Conservation (phyloP, 1,140 invertebrate genomes). For the Eurosta solidaginis region DNA sequence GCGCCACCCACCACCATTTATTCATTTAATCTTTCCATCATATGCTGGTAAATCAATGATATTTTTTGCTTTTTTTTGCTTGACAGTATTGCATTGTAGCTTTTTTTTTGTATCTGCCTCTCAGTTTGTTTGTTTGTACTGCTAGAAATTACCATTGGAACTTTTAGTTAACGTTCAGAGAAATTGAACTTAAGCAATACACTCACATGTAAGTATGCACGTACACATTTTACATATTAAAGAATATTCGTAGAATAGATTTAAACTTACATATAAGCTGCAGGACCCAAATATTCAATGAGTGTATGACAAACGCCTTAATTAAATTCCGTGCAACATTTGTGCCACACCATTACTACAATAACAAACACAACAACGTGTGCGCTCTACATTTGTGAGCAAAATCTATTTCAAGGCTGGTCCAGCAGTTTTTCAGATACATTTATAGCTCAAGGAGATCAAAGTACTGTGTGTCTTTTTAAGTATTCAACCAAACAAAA, state of each 20-base stretch:
- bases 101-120: not conserved
- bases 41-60: not conserved
- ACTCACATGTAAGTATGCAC: not conserved
- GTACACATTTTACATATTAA: not conserved
- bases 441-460: not conserved
- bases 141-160: constrained; percentile 1
- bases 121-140: not conserved
- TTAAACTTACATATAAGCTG: too few species aligned
- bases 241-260: too few species aligned
- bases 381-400: not conserved
- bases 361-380: not conserved
- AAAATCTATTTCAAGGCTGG: not conserved
- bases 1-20: not conserved
- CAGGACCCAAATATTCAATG: not conserved
- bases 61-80: not conserved
- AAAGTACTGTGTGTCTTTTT: not conserved
- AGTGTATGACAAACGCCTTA: not conserved
- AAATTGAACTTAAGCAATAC: not conserved
- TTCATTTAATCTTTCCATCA: not conserved
- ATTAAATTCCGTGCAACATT: constrained; percentile 19
- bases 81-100: not conserved
- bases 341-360: not conserved
- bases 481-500: too few species aligned
- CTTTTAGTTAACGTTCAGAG: not conserved
- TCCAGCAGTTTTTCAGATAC: not conserved